Base-by-base conservation (phyloP, 2,888 invertebrate species). In the Eurytoma californica region DNA sequence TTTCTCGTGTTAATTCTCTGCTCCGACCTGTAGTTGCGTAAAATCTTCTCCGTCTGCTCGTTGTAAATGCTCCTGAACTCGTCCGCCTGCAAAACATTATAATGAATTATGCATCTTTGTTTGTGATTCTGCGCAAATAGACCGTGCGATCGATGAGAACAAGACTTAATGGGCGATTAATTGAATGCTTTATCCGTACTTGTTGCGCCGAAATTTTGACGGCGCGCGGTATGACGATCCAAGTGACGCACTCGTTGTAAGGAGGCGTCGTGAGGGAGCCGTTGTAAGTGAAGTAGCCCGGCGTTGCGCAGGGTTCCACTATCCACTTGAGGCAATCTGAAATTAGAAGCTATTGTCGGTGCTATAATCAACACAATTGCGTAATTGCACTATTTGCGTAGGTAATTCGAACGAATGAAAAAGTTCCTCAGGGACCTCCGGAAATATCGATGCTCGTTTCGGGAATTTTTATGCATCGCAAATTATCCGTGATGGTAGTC, bases 41-140 rank as follows among this genome's bases (percentile, higher is more conserved):
- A 82, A 53, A 93, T 91, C 0, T 91, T 92, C 70, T 92, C 91
- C 30, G 86, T 88, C 66, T 89, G 86, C 4, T 85, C 68, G 75
- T 93, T 91, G 86, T 92, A 91, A 14, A 94, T 84, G 63, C 88
- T 90, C 30, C 94, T 91, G 79, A 94, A 93, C 79, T 90, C 88
- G 72, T 91, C 91, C 84, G 93, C 90, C 94, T 94, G 84, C 47
- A 89, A 67, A 65, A 9, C 39, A 4, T 5, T 7, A 2, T 4
- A n/a, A n/a, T n/a, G n/a, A n/a, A n/a, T n/a, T n/a, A n/a, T n/a
- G n/a, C n/a, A n/a, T n/a, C n/a, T n/a, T n/a, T n/a, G n/a, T n/a
- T n/a, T n/a, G n/a, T n/a, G n/a, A n/a, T n/a, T n/a, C n/a, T n/a
- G n/a, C n/a, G n/a, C n/a, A n/a, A n/a, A n/a, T n/a, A n/a, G n/a